phyloP scores from a whole-genome alignment of 2,888 invertebrate species.

The Lepidocyrtinus sp. region DNA sequence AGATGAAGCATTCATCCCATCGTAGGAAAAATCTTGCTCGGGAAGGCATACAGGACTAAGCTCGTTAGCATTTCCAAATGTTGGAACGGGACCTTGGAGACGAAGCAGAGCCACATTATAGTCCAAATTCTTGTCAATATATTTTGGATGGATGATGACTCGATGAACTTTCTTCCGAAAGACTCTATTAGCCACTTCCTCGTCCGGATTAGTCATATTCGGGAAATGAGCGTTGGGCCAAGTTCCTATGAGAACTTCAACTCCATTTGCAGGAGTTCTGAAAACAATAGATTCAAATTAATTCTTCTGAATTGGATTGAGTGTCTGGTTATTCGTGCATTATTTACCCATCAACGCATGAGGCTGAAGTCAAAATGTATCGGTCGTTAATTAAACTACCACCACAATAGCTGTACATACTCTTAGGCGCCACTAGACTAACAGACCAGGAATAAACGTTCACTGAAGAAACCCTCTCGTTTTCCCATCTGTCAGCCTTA shows the following conservation, averaged over 20 bases:
- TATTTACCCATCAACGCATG: conserved; percentile 65
- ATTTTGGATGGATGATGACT: conserved; percentile 65
- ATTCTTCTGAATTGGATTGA: not conserved
- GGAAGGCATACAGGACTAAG: conserved; percentile 71
- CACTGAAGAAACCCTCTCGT: conserved; percentile 57
- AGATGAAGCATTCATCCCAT: conserved; percentile 57
- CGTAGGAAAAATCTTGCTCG: conserved; percentile 36
- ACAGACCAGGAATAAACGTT: conserved; percentile 66
- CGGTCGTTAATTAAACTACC: conserved; percentile 57
- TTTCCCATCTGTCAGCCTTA: conserved; percentile 53
- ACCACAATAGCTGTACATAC: conserved; percentile 58
- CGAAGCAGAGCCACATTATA: conserved; percentile 73
- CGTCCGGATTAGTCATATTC: conserved; percentile 52
- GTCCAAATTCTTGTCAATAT: conserved; percentile 58
- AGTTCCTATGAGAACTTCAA: conserved; percentile 65
- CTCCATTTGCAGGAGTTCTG: conserved; percentile 52
- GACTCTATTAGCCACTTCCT: conserved; percentile 33
- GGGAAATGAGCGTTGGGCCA: conserved; percentile 65
- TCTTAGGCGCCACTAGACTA: conserved; percentile 61
- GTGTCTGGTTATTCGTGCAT: not conserved
- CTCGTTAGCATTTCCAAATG: conserved; percentile 66
- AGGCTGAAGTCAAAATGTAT: conserved; percentile 61
- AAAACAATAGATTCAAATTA: not conserved
- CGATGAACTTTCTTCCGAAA: conserved; percentile 65
- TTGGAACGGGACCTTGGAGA: conserved; percentile 69